phyloP scores from a whole-genome alignment of 2,888 invertebrate genomes.

The Cordilura impudica region DNA sequence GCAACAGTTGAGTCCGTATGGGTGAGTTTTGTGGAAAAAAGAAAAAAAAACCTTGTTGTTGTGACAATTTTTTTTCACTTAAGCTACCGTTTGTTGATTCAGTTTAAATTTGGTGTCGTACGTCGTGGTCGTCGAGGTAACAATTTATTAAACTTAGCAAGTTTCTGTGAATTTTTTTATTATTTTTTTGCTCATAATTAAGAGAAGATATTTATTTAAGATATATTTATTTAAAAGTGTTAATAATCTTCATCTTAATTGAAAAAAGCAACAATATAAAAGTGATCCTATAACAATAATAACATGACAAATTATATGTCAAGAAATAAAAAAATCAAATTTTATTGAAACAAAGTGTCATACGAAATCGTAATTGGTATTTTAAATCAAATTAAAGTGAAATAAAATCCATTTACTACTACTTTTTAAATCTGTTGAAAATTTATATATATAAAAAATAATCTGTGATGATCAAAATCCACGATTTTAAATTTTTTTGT shows the following conservation, averaged over 20 bases:
- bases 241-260: constrained; percentile 40
- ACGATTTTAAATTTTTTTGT: constrained; percentile 16
- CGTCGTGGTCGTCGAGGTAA: constrained; percentile 62
- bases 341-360: constrained; percentile 39
- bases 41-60: constrained; percentile 42
- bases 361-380: too few species aligned
- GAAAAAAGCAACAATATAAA: constrained; percentile 7
- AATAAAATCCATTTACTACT: not conserved
- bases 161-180: constrained; percentile 22
- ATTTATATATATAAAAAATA: not conserved
- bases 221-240: not conserved
- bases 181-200: constrained; percentile 1
- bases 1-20: constrained; percentile 62
- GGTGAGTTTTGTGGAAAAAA: constrained; percentile 43
- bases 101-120: constrained; percentile 61
- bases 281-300: not conserved
- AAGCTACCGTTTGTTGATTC: constrained; percentile 63
- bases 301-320: not conserved
- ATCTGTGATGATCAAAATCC: not conserved
- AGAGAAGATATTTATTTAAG: not conserved
- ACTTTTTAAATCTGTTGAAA: not conserved
- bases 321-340: constrained; percentile 1
- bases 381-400: constrained; percentile 10
- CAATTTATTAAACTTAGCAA: constrained; percentile 44
- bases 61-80: constrained; percentile 60